phyloP scores from a whole-genome alignment of 2,888 invertebrate species.

The Eubasilissa splendida region DNA sequence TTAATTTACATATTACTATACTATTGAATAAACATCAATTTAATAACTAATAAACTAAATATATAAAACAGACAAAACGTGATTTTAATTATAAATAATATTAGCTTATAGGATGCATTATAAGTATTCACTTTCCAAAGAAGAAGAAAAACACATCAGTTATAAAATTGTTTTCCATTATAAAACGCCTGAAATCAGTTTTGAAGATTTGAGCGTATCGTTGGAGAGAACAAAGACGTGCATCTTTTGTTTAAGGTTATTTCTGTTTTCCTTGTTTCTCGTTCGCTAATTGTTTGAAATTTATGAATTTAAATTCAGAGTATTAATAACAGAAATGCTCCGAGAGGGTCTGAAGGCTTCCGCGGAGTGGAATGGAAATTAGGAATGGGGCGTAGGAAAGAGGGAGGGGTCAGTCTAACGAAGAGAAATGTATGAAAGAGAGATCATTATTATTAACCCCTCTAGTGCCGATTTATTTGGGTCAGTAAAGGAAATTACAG shows the following conservation, averaged over 20 bases:
- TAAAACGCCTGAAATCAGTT: not conserved
- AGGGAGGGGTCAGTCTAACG: constrained; percentile 33
- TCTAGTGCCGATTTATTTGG: not conserved
- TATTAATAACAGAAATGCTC: constrained; percentile 33
- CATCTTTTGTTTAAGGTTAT: not conserved
- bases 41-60: no score
- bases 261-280: constrained; percentile 12
- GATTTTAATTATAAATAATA: no score
- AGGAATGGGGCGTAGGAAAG: not conserved
- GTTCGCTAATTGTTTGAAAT: constrained; percentile 16
- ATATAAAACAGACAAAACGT: no score
- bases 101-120: no score
- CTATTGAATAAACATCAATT: no score
- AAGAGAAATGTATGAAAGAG: constrained; percentile 50
- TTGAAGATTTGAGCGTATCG: constrained; percentile 9
- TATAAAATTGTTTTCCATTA: constrained; percentile 6
- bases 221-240: constrained; percentile 7
- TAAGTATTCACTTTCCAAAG: no score
- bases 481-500: no score
- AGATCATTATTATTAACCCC: constrained; percentile 52
- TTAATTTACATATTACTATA: no score
- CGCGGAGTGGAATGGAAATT: not conserved
- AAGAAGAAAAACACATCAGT: no score
- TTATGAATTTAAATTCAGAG: constrained; percentile 34
- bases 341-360: constrained; percentile 7